phyloP scores from a whole-genome alignment of 2,888 invertebrate species.

The Exocentrus adspersus region DNA sequence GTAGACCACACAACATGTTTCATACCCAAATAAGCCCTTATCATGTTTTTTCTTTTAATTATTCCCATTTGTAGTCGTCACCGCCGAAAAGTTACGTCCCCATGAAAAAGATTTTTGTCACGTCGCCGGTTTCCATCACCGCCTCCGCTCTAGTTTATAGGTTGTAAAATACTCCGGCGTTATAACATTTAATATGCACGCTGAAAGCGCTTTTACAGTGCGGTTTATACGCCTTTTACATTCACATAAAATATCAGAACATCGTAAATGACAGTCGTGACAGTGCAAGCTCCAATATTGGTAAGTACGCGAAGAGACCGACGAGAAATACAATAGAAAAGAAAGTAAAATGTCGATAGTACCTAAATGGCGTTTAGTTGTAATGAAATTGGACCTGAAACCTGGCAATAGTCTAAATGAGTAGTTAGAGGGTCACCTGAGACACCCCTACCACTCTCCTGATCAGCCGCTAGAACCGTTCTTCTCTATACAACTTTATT shows the following conservation, averaged over 20 bases:
- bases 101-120: slow-evolving; percentile 50
- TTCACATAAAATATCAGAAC: slow-evolving; percentile 54
- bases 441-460: too few species aligned
- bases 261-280: slow-evolving; percentile 53
- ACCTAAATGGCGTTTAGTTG: too few species aligned
- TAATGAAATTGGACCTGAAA: too few species aligned
- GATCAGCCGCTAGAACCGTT: too few species aligned
- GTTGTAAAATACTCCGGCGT: slow-evolving; percentile 56
- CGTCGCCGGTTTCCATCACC: slow-evolving; percentile 41
- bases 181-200: slow-evolving; percentile 56
- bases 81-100: slow-evolving; percentile 32
- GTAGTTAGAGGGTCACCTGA: too few species aligned
- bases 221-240: slow-evolving; percentile 53
- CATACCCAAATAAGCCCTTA: too few species aligned
- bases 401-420: too few species aligned
- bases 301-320: not conserved
- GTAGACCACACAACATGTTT: too few species aligned
- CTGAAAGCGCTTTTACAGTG: slow-evolving; percentile 52
- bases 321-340: not conserved
- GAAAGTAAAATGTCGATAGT: too few species aligned
- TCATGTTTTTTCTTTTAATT: not conserved
- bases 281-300: slow-evolving; percentile 45
- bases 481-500: too few species aligned
- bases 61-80: not conserved
- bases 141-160: slow-evolving; percentile 49